Conservation (phyloP, 1,140 invertebrate species). For the Ooceraea biroi region DNA sequence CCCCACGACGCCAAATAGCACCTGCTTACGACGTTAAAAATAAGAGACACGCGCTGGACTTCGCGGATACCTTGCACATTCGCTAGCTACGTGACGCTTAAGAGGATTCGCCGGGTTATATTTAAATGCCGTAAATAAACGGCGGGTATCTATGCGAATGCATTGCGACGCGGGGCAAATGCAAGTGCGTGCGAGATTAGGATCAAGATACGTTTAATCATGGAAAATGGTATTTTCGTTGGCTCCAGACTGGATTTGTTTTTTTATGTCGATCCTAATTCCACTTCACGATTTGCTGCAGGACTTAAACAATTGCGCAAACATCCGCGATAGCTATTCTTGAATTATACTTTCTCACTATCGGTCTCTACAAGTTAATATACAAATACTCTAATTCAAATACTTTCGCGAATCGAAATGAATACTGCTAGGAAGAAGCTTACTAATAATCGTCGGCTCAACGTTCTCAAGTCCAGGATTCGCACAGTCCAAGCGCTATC, state of each 20-base stretch:
- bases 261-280: not conserved
- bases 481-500: not conserved
- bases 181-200: not conserved
- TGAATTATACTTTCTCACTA: not conserved
- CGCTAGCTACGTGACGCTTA: not conserved
- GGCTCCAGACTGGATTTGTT: not conserved
- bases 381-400: conserved; percentile 36
- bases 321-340: not conserved
- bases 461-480: not conserved
- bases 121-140: not conserved
- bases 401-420: conserved; percentile 17
- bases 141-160: not conserved
- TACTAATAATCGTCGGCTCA: not conserved
- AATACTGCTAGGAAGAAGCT: not conserved
- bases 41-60: not conserved
- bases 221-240: not conserved
- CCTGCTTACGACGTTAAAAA: conserved; percentile 13
- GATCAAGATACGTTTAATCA: not conserved
- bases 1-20: conserved; percentile 1
- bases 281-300: not conserved
- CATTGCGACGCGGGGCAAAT: not conserved
- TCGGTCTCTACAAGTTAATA: conserved; percentile 1
- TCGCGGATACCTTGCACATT: not conserved
- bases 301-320: conserved; percentile 24
- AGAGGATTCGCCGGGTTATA: not conserved